These are phyloP conservation scores for Bubo scandiacus DNA, from an alignment of 2,113 vertebrate genomes.

Conservation along the genomic window DNA sequence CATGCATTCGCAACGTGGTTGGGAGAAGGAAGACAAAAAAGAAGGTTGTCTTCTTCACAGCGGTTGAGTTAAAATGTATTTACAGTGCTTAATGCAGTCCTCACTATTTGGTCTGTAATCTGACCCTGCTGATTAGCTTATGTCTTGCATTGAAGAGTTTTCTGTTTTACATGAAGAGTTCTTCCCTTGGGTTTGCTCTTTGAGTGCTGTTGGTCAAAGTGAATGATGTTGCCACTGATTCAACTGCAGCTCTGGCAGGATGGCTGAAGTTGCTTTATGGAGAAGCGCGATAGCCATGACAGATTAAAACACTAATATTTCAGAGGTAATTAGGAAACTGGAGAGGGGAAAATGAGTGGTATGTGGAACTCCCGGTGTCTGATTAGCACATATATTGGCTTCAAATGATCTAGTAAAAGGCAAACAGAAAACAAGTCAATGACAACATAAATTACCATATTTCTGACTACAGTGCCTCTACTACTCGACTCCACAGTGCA, in stretches of 20 bases:
- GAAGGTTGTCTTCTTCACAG: not conserved
- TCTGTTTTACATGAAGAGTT: not conserved
- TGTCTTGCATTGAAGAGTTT: not conserved
- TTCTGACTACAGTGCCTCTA: not conserved
- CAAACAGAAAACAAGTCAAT: not conserved
- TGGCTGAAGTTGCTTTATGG: not conserved
- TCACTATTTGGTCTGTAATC: not conserved
- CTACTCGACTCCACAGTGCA: not conserved
- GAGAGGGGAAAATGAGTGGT: not conserved
- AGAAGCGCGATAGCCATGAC: not conserved
- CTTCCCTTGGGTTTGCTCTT: not conserved
- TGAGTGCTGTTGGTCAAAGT: not conserved
- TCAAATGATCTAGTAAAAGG: not conserved
- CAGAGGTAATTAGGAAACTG: not conserved
- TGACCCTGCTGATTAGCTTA: not conserved
- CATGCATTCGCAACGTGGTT: not conserved
- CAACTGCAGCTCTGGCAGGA: not conserved
- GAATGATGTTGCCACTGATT: not conserved
- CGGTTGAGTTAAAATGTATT: not conserved
- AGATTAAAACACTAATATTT: not conserved
- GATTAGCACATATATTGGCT: not conserved
- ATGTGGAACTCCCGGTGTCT: not conserved
- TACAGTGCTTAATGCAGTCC: accelerated
- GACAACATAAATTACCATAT: not conserved
- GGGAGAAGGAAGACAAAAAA: not conserved